phyloP scores from a whole-genome alignment of 2,888 invertebrate genomes.

The Ophioninae sp. region DNA sequence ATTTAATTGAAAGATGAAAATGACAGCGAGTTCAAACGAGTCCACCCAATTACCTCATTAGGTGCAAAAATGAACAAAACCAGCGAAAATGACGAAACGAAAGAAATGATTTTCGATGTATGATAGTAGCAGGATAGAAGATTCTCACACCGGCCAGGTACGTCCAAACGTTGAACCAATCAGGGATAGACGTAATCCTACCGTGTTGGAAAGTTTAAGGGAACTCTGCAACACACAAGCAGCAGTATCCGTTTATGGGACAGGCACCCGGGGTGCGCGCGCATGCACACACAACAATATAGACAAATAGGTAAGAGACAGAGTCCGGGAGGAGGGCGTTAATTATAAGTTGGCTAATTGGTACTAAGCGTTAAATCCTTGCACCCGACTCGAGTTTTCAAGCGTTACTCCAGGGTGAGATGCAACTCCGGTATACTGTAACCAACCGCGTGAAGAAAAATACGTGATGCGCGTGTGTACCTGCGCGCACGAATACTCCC shows the following conservation, averaged over 20 bases:
- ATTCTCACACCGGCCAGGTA: conserved; percentile 10
- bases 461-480: not conserved
- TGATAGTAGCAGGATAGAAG: not conserved
- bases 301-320: conserved; percentile 27
- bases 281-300: not conserved
- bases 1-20: no score
- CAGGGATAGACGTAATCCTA: conserved; percentile 57
- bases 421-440: conserved; percentile 38
- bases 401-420: conserved; percentile 41
- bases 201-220: conserved; percentile 41
- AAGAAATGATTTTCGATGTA: not conserved
- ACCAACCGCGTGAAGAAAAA: conserved; percentile 15
- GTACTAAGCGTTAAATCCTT: conserved; percentile 63
- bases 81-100: not conserved
- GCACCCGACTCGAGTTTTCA: conserved; percentile 46
- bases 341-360: conserved; percentile 78
- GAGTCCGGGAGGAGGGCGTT: conserved; percentile 63
- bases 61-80: no score
- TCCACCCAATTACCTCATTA: no score
- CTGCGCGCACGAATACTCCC: not conserved
- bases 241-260: conserved; percentile 19
- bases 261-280: not conserved
- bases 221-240: conserved; percentile 32
- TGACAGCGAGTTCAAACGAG: no score
- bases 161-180: conserved; percentile 46